A percentile compares a stretch with the other conserved stretches of the same genome.
Conservation (phyloP, 2,113 vertebrate genomes). For the Leucosticte australis region DNA sequence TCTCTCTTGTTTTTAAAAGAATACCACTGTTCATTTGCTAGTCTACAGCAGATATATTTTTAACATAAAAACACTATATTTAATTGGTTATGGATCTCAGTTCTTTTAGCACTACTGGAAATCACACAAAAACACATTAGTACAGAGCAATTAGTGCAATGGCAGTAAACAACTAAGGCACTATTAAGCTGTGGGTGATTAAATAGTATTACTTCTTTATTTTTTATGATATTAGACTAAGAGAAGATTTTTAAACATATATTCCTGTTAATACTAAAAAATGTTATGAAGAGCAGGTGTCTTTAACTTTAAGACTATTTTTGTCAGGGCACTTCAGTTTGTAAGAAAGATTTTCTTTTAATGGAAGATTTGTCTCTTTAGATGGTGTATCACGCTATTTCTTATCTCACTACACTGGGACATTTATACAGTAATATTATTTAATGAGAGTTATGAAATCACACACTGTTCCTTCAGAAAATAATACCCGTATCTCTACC, state of each 20-base stretch:
- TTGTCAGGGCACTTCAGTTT: conserved; percentile 31
- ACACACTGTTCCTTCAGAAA: conserved; percentile 61
- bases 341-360: conserved; percentile 24
- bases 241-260: conserved; percentile 71
- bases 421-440: conserved; percentile 75
- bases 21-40: conserved; percentile 68
- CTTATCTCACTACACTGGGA: conserved; percentile 58
- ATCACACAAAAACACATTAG: conserved; percentile 86
- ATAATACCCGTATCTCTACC: conserved; percentile 67
- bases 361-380: conserved; percentile 8
- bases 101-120: conserved; percentile 85
- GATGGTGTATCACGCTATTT: conserved; percentile 42
- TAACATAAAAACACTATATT: conserved; percentile 83
- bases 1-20: conserved; percentile 60
- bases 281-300: conserved; percentile 71
- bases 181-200: conserved; percentile 85
- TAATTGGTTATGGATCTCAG: conserved; percentile 84
- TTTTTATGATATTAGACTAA: conserved; percentile 77
- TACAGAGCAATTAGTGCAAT: conserved; percentile 81
- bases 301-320: conserved; percentile 58
- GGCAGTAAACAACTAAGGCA: conserved; percentile 82
- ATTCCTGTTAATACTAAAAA: conserved; percentile 62
- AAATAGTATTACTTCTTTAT: conserved; percentile 83
- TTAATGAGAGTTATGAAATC: conserved; percentile 74
- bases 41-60: conserved; percentile 78